Conservation (phyloP, 1,140 invertebrate genomes). For the Zaprionus ghesquierei region DNA sequence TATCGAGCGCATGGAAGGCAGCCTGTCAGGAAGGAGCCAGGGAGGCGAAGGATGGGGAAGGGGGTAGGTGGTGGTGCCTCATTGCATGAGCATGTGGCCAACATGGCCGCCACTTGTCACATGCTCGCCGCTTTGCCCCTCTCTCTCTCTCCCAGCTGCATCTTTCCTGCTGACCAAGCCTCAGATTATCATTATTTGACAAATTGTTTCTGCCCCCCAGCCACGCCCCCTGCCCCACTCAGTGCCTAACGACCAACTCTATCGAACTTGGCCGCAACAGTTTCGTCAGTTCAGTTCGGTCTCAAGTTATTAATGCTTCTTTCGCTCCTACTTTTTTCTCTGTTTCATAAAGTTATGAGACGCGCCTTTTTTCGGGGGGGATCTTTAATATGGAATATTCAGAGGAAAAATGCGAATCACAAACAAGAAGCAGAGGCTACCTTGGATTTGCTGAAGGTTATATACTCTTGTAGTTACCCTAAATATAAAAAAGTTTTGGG, state of each 20-base stretch:
- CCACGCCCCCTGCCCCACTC: not conserved
- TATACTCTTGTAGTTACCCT: no score
- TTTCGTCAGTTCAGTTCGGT: not conserved
- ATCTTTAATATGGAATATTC: no score
- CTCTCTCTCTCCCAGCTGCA: not conserved
- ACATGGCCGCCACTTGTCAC: conserved; percentile 34
- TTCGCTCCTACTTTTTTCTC: not conserved
- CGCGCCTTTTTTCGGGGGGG: accelerated
- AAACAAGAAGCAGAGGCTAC: no score
- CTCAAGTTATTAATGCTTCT: not conserved
- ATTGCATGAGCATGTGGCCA: conserved; percentile 36
- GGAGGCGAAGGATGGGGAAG: not conserved
- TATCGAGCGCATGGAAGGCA: not conserved
- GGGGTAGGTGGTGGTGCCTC: not conserved
- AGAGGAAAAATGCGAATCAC: no score
- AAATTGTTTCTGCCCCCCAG: conserved; percentile 29
- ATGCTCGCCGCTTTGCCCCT: not conserved
- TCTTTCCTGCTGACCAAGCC: conserved; percentile 34
- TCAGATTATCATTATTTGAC: conserved; percentile 55
- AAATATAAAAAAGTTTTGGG: no score
- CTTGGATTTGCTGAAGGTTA: no score
- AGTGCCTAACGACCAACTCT: not conserved
- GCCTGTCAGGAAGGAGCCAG: not conserved
- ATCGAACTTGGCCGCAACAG: not conserved
- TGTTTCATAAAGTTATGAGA: no score